Evolutionary conservation across 2,113 vertebrate species (phyloP), one percentile per base, ranked within the genome.

Genomic region (Regulus satrapa): DNA sequence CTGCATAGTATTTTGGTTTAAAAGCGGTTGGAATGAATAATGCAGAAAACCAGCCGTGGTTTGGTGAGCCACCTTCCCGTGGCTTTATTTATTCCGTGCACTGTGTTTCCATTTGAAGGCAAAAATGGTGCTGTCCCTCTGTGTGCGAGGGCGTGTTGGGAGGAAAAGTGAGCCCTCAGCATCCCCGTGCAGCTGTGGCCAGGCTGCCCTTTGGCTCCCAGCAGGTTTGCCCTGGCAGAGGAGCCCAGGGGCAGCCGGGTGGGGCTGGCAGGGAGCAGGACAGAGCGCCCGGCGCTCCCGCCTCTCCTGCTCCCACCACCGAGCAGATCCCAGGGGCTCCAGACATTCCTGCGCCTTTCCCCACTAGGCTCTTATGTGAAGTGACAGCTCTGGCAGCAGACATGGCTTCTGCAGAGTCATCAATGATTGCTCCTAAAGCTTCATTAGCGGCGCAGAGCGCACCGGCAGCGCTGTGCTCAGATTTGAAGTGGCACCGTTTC

Each of bases 311-410:
- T 84, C 75, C 81, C 55, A 20, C 79, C 78, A 79, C 75, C 46
- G n/a, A 88, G 81, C 16, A 58, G 72, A 94, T 92, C 54, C 55
- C 18, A 79, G 89, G 68, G 88, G 43, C 87, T 85, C 54, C 21
- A 77, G 29, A 80, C 82, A 51, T 88, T 97, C 93, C 88, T 88
- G 80, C 5, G 75, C 56, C 88, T 79, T 95, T 94, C 89, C 82
- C 89, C 85, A 83, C n/a, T 20, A 91, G 95, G 94, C 51, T 31
- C 75, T 94, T 87, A 85, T 89, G 91, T 43, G 79, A 96, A 75
- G 89, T 93, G 96, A 95, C 97, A 97, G 92, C 74, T 92, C 79
- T 95, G 97, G 95, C 92, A 95, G 92, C 91, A 46, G 68, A 61
- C 66, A 28, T 40, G 94, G n/a, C 94, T 66, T 93, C 76, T 95